Percentiles rank a stretch among this genome's conserved stretches.
phyloP scores from a whole-genome alignment of 2,797 vertebrate species.

The Smutsia gigantea region DNA sequence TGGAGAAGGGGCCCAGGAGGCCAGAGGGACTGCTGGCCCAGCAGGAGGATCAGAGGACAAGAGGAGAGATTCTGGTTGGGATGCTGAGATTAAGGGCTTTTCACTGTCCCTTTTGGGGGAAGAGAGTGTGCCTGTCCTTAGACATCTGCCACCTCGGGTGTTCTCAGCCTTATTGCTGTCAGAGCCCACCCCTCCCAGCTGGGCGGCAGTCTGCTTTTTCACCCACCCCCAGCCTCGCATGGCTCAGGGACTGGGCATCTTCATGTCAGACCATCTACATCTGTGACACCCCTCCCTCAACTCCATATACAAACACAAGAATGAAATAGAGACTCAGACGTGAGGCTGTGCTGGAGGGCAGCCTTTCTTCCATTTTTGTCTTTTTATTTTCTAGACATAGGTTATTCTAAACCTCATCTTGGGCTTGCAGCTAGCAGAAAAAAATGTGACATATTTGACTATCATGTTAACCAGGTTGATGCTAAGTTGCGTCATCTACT shows the following conservation, averaged over 20 bases:
- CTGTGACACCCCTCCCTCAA: neutral
- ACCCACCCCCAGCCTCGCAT: accelerated
- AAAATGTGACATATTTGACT: neutral
- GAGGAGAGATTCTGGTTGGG: neutral
- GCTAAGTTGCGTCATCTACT: neutral
- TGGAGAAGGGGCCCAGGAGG: neutral
- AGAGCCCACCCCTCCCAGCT: neutral
- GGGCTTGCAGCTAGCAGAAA: neutral
- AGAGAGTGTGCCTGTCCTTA: neutral
- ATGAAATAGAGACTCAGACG: neutral
- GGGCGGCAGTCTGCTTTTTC: neutral
- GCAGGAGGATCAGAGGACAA: neutral
- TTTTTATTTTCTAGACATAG: neutral
- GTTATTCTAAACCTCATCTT: neutral
- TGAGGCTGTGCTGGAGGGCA: neutral
- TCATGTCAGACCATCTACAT: neutral
- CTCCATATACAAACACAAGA: neutral
- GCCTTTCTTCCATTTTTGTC: neutral
- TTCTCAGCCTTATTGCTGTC: neutral
- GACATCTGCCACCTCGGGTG: accelerated
- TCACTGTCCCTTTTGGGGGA: no score
- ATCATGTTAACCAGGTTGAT: neutral
- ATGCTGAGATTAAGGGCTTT: neutral
- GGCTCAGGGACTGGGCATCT: neutral
- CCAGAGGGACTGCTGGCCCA: neutral